These are phyloP conservation scores for Drosophila helvetica DNA, from an alignment of 2,888 invertebrate species.

Conservation along the genomic window DNA sequence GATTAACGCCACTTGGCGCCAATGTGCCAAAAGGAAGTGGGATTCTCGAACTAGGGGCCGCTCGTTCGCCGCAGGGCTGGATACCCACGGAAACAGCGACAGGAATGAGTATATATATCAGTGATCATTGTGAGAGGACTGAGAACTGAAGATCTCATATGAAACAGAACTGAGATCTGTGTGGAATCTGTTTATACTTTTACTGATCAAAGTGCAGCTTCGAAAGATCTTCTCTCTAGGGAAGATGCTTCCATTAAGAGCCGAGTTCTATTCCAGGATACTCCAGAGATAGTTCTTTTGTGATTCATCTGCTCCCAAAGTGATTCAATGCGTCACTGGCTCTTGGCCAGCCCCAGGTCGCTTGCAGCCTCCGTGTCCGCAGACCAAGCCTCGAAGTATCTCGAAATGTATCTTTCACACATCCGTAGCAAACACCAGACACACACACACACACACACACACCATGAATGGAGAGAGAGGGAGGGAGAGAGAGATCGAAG, in stretches of 20 bases:
- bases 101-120: neutral
- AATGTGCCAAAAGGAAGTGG: slow-evolving; percentile 52
- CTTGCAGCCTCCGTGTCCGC: neutral
- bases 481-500: slow-evolving; percentile 33
- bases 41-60: neutral
- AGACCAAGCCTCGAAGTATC: slow-evolving; percentile 12
- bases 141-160: too few species aligned
- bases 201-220: too few species aligned
- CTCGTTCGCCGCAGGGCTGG: slow-evolving; percentile 22
- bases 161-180: too few species aligned
- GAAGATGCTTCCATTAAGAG: too few species aligned
- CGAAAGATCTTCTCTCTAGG: too few species aligned
- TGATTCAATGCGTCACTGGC: slow-evolving; percentile 24
- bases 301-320: neutral
- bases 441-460: slow-evolving; percentile 9
- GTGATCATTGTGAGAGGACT: neutral
- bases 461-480: neutral
- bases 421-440: slow-evolving; percentile 17
- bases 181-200: too few species aligned
- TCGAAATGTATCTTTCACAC: slow-evolving; percentile 43
- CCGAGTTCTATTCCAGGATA: too few species aligned
- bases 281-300: neutral
- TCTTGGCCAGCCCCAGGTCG: slow-evolving; percentile 13
- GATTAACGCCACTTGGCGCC: slow-evolving; percentile 75
- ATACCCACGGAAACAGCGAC: neutral